Conservation (phyloP, 2,113 vertebrate species). For the Otis tarda region DNA sequence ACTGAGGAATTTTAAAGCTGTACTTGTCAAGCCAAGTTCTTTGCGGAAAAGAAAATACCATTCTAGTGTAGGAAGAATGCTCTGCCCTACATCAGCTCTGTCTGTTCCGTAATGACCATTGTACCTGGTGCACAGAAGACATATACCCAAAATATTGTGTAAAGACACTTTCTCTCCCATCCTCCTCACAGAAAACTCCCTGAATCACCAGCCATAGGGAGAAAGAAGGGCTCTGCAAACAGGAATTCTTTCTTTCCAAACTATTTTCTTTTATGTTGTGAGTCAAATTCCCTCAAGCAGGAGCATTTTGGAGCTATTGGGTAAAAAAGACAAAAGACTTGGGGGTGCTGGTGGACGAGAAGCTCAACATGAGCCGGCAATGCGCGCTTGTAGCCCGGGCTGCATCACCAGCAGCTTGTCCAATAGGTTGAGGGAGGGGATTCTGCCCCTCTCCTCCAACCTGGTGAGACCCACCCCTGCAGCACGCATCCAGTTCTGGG, state of each 20-base stretch:
- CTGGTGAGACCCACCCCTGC: too few species aligned
- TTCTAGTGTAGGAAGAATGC: background rate
- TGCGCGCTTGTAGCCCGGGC: too few species aligned
- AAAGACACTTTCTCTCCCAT: background rate
- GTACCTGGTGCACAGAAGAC: background rate
- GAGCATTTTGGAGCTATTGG: background rate
- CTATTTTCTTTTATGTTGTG: background rate
- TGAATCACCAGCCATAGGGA: fast-evolving
- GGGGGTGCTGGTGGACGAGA: too few species aligned
- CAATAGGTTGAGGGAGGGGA: too few species aligned
- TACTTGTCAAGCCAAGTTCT: background rate
- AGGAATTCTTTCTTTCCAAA: background rate
- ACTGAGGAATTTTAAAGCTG: background rate
- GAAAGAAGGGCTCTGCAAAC: background rate
- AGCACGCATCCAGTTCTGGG: too few species aligned
- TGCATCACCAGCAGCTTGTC: too few species aligned
- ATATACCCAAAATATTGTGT: background rate
- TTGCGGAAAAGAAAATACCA: background rate
- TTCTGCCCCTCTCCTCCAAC: too few species aligned
- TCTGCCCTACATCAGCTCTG: background rate
- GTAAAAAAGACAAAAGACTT: too few species aligned
- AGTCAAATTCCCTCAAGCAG: background rate
- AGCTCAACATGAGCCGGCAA: too few species aligned
- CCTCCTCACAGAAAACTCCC: background rate
- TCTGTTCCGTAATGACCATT: background rate